Percentiles rank a stretch among this genome's conserved stretches.
Evolutionary conservation across 1,140 invertebrate genomes (phyloP).

Genomic region (Aphis craccivora): DNA sequence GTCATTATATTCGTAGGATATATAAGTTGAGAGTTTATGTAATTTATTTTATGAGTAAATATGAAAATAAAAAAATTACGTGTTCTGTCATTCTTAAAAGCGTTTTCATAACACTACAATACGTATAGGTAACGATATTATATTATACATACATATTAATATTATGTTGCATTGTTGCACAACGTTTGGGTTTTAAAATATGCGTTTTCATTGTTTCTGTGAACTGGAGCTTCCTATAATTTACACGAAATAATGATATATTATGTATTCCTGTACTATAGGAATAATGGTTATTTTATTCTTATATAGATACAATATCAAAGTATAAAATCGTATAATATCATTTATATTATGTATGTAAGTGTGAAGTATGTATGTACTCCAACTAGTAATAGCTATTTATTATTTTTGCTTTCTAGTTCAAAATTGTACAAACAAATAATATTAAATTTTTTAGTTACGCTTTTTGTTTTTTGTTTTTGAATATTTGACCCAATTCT

Average conservation of each 20-base stretch:
- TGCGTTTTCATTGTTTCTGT: conserved; percentile 34
- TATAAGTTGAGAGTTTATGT: background rate
- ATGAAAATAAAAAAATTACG: background rate
- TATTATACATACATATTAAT: background rate
- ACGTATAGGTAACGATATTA: background rate
- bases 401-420: conserved; percentile 22
- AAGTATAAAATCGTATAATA: background rate
- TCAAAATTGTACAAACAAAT: background rate
- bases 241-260: background rate
- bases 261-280: background rate
- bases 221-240: conserved; percentile 26
- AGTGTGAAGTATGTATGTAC: background rate
- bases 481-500: background rate
- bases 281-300: background rate
- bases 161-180: background rate
- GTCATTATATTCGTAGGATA: background rate
- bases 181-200: background rate
- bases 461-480: conserved; percentile 26
- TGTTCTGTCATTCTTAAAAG: background rate
- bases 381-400: background rate
- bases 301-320: background rate
- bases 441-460: background rate
- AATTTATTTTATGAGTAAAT: background rate
- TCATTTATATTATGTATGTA: background rate
- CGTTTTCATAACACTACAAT: background rate